These are phyloP conservation scores for Silurus asotus DNA, from an alignment of 2,113 vertebrate genomes.

Conservation along the genomic window DNA sequence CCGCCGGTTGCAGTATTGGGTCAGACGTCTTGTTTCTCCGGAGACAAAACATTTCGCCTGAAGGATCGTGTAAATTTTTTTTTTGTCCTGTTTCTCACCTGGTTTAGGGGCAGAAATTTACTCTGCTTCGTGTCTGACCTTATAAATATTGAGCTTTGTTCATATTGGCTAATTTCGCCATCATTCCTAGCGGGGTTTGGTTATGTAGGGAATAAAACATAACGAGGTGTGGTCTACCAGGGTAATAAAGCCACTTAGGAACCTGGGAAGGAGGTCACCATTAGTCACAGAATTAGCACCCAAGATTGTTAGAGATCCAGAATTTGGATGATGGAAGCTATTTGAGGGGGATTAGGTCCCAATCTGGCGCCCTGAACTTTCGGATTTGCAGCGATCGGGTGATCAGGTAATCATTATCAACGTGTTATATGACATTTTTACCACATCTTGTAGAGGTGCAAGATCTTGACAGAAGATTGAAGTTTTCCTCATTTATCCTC, in stretches of 20 bases:
- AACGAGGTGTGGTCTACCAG: neutral
- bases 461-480: neutral
- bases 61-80: neutral
- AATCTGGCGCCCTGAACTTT: neutral
- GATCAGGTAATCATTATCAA: too few relatives aligned
- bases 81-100: neutral
- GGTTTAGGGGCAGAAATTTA: neutral
- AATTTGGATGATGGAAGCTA: neutral
- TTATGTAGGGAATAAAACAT: neutral
- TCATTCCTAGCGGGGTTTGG: neutral
- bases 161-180: neutral
- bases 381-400: neutral
- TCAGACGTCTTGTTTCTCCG: constrained; percentile 7
- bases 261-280: neutral
- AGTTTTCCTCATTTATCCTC: too few relatives aligned
- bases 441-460: neutral
- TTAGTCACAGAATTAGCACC: neutral
- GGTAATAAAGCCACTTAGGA: neutral
- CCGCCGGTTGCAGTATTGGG: neutral
- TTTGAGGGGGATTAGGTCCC: neutral
- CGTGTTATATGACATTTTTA: too few relatives aligned
- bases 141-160: neutral
- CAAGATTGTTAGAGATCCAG: neutral
- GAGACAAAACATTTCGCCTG: constrained; percentile 7
- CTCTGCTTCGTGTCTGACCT: neutral